Conservation (phyloP, 2,888 invertebrate species). For the Hirtodrosophila histrioides region DNA sequence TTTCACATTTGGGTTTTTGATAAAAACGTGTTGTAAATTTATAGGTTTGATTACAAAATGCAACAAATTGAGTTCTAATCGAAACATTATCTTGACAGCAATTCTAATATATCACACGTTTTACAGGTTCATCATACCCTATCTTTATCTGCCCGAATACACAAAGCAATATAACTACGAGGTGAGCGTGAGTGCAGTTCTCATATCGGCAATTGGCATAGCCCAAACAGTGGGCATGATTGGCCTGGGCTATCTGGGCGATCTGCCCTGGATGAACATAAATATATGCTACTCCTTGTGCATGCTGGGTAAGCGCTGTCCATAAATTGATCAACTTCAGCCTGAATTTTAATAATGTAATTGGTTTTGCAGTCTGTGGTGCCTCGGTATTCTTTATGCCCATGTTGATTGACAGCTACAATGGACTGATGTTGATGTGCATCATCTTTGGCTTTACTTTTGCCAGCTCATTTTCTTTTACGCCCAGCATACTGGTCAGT, state of each 20-base stretch:
- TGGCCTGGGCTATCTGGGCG: slow-evolving; percentile 94
- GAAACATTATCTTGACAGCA: slow-evolving; percentile 2
- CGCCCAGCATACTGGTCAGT: slow-evolving; percentile 94
- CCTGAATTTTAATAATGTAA: not conserved
- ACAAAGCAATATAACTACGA: slow-evolving; percentile 89
- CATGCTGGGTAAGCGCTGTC: slow-evolving; percentile 85
- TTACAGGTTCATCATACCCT: slow-evolving; percentile 96
- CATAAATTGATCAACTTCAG: not conserved
- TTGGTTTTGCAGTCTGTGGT: slow-evolving; percentile 80
- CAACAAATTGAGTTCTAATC: not conserved
- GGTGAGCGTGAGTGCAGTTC: slow-evolving; percentile 90
- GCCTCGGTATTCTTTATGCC: slow-evolving; percentile 83
- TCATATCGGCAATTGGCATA: slow-evolving; percentile 94
- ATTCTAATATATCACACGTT: slow-evolving; percentile 8
- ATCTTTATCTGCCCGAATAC: slow-evolving; percentile 95
- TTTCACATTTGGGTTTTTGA: not conserved
- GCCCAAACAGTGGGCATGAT: slow-evolving; percentile 96
- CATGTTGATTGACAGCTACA: slow-evolving; percentile 76
- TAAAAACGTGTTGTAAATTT: not conserved
- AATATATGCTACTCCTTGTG: slow-evolving; percentile 92
- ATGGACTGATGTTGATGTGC: slow-evolving; percentile 82
- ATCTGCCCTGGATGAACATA: slow-evolving; percentile 92
- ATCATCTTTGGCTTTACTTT: slow-evolving; percentile 94
- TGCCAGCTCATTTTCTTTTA: slow-evolving; percentile 95
- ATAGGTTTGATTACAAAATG: not conserved